Conservation (phyloP, 2,113 vertebrate genomes). For the Gymnocephalus cernua region DNA sequence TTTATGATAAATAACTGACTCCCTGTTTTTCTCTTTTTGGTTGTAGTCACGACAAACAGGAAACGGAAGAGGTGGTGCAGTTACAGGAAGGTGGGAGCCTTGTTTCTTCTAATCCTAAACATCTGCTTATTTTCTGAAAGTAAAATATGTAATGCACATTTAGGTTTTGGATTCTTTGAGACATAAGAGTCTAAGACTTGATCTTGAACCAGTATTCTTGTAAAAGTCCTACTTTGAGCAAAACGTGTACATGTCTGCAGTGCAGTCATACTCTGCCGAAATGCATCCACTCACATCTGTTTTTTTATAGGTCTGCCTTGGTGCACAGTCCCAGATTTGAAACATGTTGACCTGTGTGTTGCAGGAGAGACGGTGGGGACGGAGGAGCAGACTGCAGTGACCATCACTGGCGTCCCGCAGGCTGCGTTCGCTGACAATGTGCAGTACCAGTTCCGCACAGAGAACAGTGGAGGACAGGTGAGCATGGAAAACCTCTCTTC, state of each 20-base stretch:
- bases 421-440: slow-evolving; percentile 91
- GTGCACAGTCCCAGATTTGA: background rate
- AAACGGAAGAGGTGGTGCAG: slow-evolving; percentile 90
- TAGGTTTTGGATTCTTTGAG: background rate
- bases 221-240: background rate
- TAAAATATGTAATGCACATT: background rate
- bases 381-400: slow-evolving; percentile 90
- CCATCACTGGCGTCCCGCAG: slow-evolving; percentile 91
- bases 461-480: slow-evolving; percentile 94
- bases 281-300: background rate
- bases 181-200: background rate
- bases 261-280: background rate
- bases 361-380: slow-evolving; percentile 87
- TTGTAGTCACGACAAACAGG: slow-evolving; percentile 92
- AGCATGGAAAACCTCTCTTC: background rate
- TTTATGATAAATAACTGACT: slow-evolving; percentile 16
- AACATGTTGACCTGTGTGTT: slow-evolving; percentile 12
- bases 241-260: background rate
- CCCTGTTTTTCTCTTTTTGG: background rate
- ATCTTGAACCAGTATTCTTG: background rate
- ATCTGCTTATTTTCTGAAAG: background rate
- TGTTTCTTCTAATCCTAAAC: background rate
- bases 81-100: slow-evolving; percentile 88
- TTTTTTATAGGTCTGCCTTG: background rate
- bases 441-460: slow-evolving; percentile 95